Base-by-base conservation (phyloP, 1,140 invertebrate genomes). In the Drosophila kurseongensis region DNA sequence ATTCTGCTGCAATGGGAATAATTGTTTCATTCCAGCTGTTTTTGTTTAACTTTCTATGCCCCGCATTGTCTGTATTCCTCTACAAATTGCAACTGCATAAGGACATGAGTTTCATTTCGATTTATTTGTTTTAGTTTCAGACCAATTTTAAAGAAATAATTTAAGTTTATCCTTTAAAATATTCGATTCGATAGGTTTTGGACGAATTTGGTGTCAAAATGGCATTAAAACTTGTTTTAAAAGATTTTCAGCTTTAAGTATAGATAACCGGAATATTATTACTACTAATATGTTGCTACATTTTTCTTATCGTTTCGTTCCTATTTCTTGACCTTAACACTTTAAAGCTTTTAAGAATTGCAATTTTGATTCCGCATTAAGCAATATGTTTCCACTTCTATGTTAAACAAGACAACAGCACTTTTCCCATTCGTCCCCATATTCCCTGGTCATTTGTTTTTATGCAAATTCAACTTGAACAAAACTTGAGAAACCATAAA, bases 11-110 rank as follows among this genome's bases (percentile, higher is more conserved):
- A 65, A 16, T 65, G 47, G 57, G 60, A 68, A 66, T 68, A 68
- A 66, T 66, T 66, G 65, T 68, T 66, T 66, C 60, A 29, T 68
- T 66, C 9, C 47, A 66, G 60, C 47, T 68, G 65, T 68, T 68
- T 67, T 66, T 68, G 65, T 68, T 68, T 68, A 42, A 68, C 52
- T 68, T 63, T 52, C 47, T 27, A 38, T 18, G 45, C 38, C 32
- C 18, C 29, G 16, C n/a, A 13, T 35, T n/a, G 59, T 16, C 23
- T 16, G 36, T n/a, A 16, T 8, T 29, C 9, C 27, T 12, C 5
- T 40, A 23, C 54, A 16, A 14, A 41, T 41, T 27, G 18, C 36
- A 41, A 12, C 13, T 52, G 14, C 5, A 14, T 4, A 13, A 10
- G 8, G 4, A 12, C 4, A 4, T 10, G 0, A 27, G 29, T 40